Percentiles rank a stretch among this genome's conserved stretches.
Evolutionary conservation across 2,888 invertebrate species (phyloP).

Genomic region (Aphidoletes aphidimyza): DNA sequence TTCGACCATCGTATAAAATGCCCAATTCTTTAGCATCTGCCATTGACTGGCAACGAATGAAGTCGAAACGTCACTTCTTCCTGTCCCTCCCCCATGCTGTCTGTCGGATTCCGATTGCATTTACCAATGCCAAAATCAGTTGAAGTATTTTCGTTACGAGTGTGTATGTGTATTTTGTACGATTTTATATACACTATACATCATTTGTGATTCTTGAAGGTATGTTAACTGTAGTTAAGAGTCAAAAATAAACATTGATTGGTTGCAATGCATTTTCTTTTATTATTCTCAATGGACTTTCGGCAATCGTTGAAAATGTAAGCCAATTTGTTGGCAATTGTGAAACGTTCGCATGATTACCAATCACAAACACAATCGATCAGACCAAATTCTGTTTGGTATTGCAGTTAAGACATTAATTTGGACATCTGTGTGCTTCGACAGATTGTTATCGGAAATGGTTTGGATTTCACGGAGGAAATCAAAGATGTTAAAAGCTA

Average conservation of each 20-base stretch:
- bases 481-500: not conserved
- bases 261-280: constrained; percentile 42
- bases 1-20: not conserved
- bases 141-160: not conserved
- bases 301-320: not conserved
- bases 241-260: constrained; percentile 42
- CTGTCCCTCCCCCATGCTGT: too few relatives aligned
- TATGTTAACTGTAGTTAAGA: constrained; percentile 36
- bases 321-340: constrained; percentile 33
- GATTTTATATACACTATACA: too few relatives aligned
- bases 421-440: not conserved
- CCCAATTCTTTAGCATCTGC: constrained; percentile 12
- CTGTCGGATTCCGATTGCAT: constrained; percentile 36
- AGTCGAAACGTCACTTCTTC: not conserved
- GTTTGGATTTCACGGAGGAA: not conserved
- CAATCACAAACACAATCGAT: constrained; percentile 35
- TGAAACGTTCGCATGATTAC: constrained; percentile 14
- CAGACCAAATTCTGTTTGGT: constrained; percentile 34
- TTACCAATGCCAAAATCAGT: constrained; percentile 19
- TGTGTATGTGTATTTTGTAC: too few relatives aligned
- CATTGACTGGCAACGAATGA: constrained; percentile 16
- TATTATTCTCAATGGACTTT: constrained; percentile 28
- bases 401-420: not conserved
- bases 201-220: constrained; percentile 24
- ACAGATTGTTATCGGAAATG: constrained; percentile 2